A percentile compares a stretch with the other conserved stretches of the same genome.
phyloP scores from a whole-genome alignment of 2,888 invertebrate species.

The Unio delphinus region DNA sequence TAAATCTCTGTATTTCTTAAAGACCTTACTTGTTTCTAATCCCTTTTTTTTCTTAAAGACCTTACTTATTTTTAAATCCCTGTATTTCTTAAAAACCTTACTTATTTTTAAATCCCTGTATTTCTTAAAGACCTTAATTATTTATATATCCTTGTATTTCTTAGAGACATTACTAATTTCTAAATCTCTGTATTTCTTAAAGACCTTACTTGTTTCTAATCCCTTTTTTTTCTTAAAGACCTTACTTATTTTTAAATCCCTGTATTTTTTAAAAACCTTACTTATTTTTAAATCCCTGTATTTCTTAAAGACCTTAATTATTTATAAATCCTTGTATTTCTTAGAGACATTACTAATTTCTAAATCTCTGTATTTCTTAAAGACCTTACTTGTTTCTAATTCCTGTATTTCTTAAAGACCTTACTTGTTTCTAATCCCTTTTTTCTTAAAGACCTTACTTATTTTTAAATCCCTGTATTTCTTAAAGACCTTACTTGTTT shows the following conservation, averaged over 20 bases:
- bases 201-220: not conserved
- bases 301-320: constrained; percentile 75
- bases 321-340: not conserved
- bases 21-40: constrained; percentile 74
- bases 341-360: constrained; percentile 76
- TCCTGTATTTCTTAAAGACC: too few species aligned
- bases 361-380: constrained; percentile 82
- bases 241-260: constrained; percentile 71
- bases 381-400: not conserved
- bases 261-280: too few species aligned
- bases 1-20: too few species aligned
- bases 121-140: constrained; percentile 75
- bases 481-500: too few species aligned
- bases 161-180: too few species aligned
- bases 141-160: too few species aligned
- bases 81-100: constrained; percentile 80
- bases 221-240: constrained; percentile 67
- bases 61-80: constrained; percentile 68
- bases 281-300: constrained; percentile 76
- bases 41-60: too few species aligned
- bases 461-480: too few species aligned
- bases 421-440: too few species aligned
- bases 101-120: not conserved
- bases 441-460: too few species aligned
- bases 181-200: constrained; percentile 82